Evolutionary conservation across 2,113 vertebrate species (phyloP), one percentile per base, ranked within the genome.

Genomic region (Carassius gibelio): DNA sequence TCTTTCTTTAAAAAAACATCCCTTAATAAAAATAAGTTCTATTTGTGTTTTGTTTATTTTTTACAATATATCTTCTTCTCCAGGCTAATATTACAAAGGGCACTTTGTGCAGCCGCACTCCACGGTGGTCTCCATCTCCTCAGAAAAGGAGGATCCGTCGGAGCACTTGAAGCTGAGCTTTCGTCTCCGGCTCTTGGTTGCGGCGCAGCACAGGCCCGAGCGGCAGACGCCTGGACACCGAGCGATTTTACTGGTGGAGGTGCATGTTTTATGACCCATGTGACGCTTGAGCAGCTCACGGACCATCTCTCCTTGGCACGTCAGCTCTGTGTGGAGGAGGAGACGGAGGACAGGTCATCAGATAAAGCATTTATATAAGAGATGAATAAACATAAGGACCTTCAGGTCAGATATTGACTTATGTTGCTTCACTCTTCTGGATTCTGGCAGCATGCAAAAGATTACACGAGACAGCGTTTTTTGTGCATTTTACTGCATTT

Each of bases 1-100:
- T 91, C 91, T 93, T 92, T 92, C 87, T 88, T 96, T 96, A 95
- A 95, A 96, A 96, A 96, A 96, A 97, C 96, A 96, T 97, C 97
- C 95, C 96, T 97, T 99, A 97, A 98, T 98, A 99, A 99, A 99
- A 99, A 99, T 99, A 99, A 98, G 97, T 98, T 99, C 97, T 99
- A 98, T 99, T 96, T 97, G 96, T 96, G 94, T 88, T 93, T 91
- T 89, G 96, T 95, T 96, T 98, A 98, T 99, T 96, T 97, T 99
- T 97, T 99, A 99, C 98, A 99, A 99, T 99, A 99, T 97, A 99
- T 96, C 97, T 98, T 97, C 84, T 86, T 89, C 92, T 91, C 94
- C 95, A 89, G 71, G 57, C 57, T 45, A 69, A 62, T 48, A 90
- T 94, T 94, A 95, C 95, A 95, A 94, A 75, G 94, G 95, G 88